Percentiles rank a stretch among this genome's conserved stretches.
These are phyloP conservation scores for Mycetomoellerius zeteki DNA, from an alignment of 1,140 invertebrate species.

Conservation along the genomic window DNA sequence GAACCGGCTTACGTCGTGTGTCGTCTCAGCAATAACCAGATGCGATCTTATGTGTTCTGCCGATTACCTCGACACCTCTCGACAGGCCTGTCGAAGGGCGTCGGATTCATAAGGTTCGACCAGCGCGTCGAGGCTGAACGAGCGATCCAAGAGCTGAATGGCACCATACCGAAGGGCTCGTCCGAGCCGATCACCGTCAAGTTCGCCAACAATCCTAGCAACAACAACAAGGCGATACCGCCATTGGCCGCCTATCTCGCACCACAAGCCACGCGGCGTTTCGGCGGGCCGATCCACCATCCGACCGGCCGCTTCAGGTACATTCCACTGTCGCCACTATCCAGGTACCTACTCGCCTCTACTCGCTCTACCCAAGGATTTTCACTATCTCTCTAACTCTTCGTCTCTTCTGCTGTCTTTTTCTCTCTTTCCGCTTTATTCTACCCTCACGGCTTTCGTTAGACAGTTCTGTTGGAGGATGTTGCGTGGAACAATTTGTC, in stretches of 20 bases:
- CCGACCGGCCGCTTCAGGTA: conserved; percentile 97
- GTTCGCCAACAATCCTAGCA: conserved; percentile 99
- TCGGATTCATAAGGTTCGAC: conserved; percentile 99
- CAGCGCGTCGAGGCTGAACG: conserved; percentile 98
- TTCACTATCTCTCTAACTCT: conserved; percentile 65
- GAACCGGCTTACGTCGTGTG: background rate
- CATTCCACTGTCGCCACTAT: conserved; percentile 90
- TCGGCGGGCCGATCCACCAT: conserved; percentile 97
- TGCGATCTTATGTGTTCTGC: conserved; percentile 49
- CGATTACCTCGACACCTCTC: conserved; percentile 46
- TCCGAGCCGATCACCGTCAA: conserved; percentile 99
- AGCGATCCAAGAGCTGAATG: conserved; percentile 99
- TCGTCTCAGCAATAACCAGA: conserved; percentile 32
- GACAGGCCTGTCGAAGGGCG: conserved; percentile 98
- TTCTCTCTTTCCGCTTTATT: conserved; percentile 28
- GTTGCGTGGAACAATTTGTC: conserved; percentile 1
- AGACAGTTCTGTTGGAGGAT: background rate
- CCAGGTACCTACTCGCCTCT: conserved; percentile 89
- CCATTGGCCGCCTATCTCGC: conserved; percentile 97
- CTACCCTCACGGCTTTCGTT: conserved; percentile 23
- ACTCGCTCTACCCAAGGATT: conserved; percentile 86
- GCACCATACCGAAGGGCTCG: conserved; percentile 97
- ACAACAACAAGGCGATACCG: conserved; percentile 96
- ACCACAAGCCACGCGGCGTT: conserved; percentile 93
- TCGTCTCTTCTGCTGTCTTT: conserved; percentile 37